phyloP scores from a whole-genome alignment of 1,140 invertebrate species.

The Achroia grisella region DNA sequence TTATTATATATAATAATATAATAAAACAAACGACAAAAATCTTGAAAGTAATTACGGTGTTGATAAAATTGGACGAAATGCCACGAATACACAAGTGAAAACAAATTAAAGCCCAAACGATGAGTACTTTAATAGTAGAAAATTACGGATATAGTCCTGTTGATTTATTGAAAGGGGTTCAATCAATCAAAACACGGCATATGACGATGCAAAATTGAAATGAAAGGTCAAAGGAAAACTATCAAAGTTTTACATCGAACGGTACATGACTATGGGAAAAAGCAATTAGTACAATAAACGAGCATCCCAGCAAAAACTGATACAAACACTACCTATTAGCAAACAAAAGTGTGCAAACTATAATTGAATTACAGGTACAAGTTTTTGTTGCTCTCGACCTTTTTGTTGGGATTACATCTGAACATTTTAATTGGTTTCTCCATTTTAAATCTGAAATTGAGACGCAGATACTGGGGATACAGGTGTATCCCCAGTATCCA shows the following conservation, averaged over 20 bases:
- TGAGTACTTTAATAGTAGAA: neutral
- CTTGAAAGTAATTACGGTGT: too few species aligned
- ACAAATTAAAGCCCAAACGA: neutral
- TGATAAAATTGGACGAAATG: too few species aligned
- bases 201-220: neutral
- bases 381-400: conserved; percentile 4
- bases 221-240: conserved; percentile 2
- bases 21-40: too few species aligned
- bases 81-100: neutral
- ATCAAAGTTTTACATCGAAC: conserved; percentile 1
- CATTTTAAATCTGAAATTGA: too few species aligned
- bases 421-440: too few species aligned
- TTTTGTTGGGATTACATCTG: neutral
- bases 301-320: conserved; percentile 21
- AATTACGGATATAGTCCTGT: neutral
- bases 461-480: too few species aligned
- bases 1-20: too few species aligned
- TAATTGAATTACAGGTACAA: conserved; percentile 28
- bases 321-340: conserved; percentile 17
- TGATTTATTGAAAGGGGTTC: neutral
- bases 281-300: conserved; percentile 6
- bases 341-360: conserved; percentile 17
- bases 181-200: neutral
- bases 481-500: too few species aligned
- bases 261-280: neutral